Percentiles rank a stretch among this genome's conserved stretches.
These are phyloP conservation scores for Cheilosia vulpina DNA, from an alignment of 2,888 invertebrate genomes.

Conservation along the genomic window DNA sequence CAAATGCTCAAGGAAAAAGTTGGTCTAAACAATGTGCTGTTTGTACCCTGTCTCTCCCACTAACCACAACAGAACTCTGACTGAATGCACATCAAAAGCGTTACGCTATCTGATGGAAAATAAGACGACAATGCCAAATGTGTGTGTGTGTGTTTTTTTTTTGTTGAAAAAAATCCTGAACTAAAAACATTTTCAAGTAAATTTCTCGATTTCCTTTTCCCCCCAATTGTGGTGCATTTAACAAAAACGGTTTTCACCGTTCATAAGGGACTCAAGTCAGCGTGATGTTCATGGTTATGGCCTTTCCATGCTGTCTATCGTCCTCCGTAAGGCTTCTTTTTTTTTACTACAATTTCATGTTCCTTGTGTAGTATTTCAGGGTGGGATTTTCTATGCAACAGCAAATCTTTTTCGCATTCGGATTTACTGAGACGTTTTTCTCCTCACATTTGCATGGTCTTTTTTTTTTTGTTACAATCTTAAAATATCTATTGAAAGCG, in stretches of 20 bases:
- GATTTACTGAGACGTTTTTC: background rate
- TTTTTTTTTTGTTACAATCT: background rate
- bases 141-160: background rate
- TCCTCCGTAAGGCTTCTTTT: background rate
- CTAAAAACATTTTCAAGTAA: constrained; percentile 28
- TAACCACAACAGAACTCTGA: background rate
- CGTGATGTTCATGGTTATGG: constrained; percentile 6
- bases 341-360: background rate
- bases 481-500: background rate
- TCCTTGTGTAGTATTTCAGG: background rate
- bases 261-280: constrained; percentile 2
- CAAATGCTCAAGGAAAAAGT: background rate
- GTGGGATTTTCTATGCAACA: background rate
- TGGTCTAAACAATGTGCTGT: background rate
- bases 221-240: constrained; percentile 1
- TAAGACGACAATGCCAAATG: background rate
- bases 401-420: background rate
- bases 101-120: background rate
- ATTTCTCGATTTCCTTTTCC: constrained; percentile 3
- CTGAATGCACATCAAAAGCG: background rate
- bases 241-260: constrained; percentile 18
- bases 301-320: background rate
- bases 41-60: background rate
- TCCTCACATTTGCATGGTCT: background rate
- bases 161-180: constrained; percentile 2